Conservation (phyloP, 2,888 invertebrate species). For the Phortica okadai region DNA sequence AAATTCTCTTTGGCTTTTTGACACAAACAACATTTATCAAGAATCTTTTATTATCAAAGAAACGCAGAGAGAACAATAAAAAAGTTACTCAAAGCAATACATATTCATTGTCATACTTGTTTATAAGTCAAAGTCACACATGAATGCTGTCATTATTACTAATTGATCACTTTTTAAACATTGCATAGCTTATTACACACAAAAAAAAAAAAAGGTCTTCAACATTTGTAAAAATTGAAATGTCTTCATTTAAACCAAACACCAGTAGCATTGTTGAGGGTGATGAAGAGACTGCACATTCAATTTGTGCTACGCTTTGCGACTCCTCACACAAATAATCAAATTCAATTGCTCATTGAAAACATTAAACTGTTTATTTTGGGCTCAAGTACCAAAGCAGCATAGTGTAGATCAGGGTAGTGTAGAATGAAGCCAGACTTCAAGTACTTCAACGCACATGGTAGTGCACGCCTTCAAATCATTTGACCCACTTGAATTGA, state of each 20-base stretch:
- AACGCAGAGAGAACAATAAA: too few species aligned
- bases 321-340: slow-evolving; percentile 55
- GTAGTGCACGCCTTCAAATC: slow-evolving; percentile 67
- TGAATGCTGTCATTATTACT: too few species aligned
- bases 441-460: slow-evolving; percentile 59
- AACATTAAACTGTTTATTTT: slow-evolving; percentile 70
- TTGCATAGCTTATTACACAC: background rate
- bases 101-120: too few species aligned
- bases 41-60: too few species aligned
- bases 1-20: too few species aligned
- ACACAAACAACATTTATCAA: too few species aligned
- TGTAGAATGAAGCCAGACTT: slow-evolving; percentile 38
- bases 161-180: too few species aligned
- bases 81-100: too few species aligned
- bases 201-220: background rate
- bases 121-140: too few species aligned
- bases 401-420: slow-evolving; percentile 7
- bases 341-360: slow-evolving; percentile 70
- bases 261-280: background rate
- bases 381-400: slow-evolving; percentile 40
- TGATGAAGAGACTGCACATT: background rate
- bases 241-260: background rate
- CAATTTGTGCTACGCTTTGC: background rate
- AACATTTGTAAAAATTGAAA: background rate
- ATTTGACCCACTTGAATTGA: slow-evolving; percentile 70